Conservation (phyloP, 1,140 invertebrate genomes). For the Monochamus saltuarius region DNA sequence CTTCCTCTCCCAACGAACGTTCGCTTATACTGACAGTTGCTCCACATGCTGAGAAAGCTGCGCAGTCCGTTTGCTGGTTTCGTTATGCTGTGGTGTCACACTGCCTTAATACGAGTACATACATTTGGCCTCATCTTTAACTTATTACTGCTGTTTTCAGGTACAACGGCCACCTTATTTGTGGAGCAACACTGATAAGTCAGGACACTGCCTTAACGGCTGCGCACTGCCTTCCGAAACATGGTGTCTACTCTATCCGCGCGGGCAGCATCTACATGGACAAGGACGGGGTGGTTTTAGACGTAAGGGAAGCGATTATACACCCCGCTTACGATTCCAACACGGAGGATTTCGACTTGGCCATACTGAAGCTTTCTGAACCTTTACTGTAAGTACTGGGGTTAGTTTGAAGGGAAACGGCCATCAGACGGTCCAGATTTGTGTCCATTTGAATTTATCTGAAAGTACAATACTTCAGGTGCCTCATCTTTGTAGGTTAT, state of each 20-base stretch:
- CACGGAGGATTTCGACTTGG: constrained; percentile 19
- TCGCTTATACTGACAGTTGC: too few species aligned
- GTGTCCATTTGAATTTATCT: not conserved
- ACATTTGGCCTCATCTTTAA: too few species aligned
- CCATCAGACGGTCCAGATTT: not conserved
- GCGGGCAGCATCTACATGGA: constrained; percentile 7
- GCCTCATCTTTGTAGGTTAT: constrained; percentile 4
- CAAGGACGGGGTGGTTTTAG: constrained; percentile 1
- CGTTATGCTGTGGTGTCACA: too few species aligned
- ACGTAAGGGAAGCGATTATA: constrained; percentile 14
- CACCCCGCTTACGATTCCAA: constrained; percentile 11
- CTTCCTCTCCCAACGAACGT: too few species aligned
- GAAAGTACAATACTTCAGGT: not conserved
- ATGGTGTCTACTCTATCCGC: constrained; percentile 16
- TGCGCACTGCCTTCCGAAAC: constrained; percentile 26
- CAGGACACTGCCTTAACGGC: constrained; percentile 17
- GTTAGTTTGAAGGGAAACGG: not conserved
- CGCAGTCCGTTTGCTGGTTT: too few species aligned
- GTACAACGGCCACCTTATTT: constrained; percentile 13
- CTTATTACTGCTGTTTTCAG: constrained; percentile 1
- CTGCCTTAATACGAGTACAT: too few species aligned
- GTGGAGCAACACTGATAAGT: constrained; percentile 22
- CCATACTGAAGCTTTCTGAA: constrained; percentile 7
- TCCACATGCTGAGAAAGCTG: too few species aligned
- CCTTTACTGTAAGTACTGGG: not conserved